Percentiles rank a stretch among this genome's conserved stretches.
Evolutionary conservation across 2,113 vertebrate species (phyloP).

Genomic region (Dryoscopus gambensis): DNA sequence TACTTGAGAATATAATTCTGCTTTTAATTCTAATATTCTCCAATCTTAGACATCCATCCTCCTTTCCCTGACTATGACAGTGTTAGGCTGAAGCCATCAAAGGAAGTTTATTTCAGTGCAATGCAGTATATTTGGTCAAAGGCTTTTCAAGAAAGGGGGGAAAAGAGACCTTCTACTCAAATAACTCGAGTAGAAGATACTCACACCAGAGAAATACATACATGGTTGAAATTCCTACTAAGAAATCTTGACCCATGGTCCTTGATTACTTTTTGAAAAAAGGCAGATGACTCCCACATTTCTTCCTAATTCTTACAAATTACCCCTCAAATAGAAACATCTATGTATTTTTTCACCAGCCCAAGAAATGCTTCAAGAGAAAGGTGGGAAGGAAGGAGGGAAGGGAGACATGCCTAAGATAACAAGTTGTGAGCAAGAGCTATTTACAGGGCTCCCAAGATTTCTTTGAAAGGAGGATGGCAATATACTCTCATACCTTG

Average conservation of each 20-base stretch:
- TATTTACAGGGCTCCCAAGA: not conserved
- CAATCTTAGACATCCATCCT: not conserved
- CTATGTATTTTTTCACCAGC: not conserved
- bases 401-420: not conserved
- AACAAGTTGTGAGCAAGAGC: not conserved
- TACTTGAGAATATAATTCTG: not conserved
- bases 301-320: constrained; percentile 27
- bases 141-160: not conserved
- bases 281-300: not conserved
- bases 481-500: not conserved
- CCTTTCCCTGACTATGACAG: not conserved
- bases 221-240: not conserved
- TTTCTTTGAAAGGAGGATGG: not conserved
- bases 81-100: not conserved
- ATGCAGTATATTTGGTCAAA: not conserved
- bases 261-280: not conserved
- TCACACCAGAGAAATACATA: not conserved
- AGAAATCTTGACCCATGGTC: not conserved
- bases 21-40: not conserved
- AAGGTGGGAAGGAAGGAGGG: not conserved
- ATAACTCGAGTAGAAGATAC: not conserved
- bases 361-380: not conserved
- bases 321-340: not conserved
- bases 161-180: not conserved
- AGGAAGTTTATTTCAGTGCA: not conserved